Evolutionary conservation across 2,113 vertebrate species (phyloP), one percentile per base, ranked within the genome.

Genomic region (Sula dactylatra): DNA sequence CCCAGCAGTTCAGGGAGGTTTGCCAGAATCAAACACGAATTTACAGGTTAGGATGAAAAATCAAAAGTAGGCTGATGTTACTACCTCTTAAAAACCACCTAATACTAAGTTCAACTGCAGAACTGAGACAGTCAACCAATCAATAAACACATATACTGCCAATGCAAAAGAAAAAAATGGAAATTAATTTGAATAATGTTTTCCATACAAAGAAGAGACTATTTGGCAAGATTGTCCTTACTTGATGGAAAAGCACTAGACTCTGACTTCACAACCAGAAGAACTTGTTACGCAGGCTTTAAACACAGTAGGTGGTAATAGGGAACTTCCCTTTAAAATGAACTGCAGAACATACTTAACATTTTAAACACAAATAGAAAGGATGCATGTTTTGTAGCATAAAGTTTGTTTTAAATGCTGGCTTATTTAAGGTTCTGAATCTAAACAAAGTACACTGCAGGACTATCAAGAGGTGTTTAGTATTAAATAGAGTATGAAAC

Each of bases 201-300:
- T 93, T 88, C 67, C 29, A 70, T 88, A 70, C 16, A 92, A 88
- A 2, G 1, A 55, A 90, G 45, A 92, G 55, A 80, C 29, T 71
- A 40, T 69, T 82, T 79, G 76, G 89, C 71, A 94, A 90, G 78
- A 76, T 34, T 88, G 77, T 61, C 45, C 94, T 59, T 58, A 87
- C 72, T 93, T 80, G 84, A 90, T 3, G 11, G 71, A 94, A 96
- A 90, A 92, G 86, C 67, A 97, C 81, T 54, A 87, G 80, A 64
- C 80, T 84, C 80, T 78, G 84, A 62, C 84, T 95, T 85, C 86
- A 84, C 76, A 97, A 96, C 94, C 79, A 74, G 91, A 76, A 89
- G 64, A 97, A 96, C 97, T 86, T 72, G 96, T 96, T 97, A 74
- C 24, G 61, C 94, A 96, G 69, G 89, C 89, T 97, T 91, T 89